Base-by-base conservation (phyloP, 2,797 vertebrate genomes). In the Furcifer pardalis region DNA sequence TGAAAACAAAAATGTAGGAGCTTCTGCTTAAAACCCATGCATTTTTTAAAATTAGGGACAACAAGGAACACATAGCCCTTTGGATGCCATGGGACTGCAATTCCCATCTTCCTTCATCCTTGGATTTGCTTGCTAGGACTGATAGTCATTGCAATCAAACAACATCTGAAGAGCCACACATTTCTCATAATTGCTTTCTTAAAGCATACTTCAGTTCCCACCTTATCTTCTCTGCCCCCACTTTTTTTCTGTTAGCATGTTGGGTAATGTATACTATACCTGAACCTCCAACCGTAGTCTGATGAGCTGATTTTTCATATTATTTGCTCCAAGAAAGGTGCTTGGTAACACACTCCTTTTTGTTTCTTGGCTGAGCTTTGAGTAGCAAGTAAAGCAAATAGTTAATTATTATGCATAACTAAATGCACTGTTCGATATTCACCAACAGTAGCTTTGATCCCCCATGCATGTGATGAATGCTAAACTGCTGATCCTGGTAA, bases 401-500 rank as follows among this genome's bases (percentile, higher is more conserved):
- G 37, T 25, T 25, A 40, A 65, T 63, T 49, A 68, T 21, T 30
- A 49, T 60, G 19, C 15, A 60, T 65, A 40, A n/a, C 68, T 30
- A 12, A 79, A 69, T 56, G 27, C 27, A 44, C 37, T 79, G 52
- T 17, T 68, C 68, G 60, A 9, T 73, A 75, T 42, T 74, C 27
- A 42, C 44, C 73, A 82, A 86, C 65, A 82, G 40, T 62, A 52
- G 19, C 25, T 7, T 62, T 82, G 71, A 82, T 40, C 65, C 27
- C 59, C 66, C 65, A 37, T 35, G 21, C 72, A 6, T 76, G 52
- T 30, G 32, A 44, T 71, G 65, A 81, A 49, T 63, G 52, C 49
- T 69, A 69, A 60, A 77, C 63, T 86, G 79, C 84, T 86, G 84
- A 86, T 81, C 63, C 49, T 68, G n/a, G n/a, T 85, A 81, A 85